Evolutionary conservation across 2,888 invertebrate species (phyloP), one percentile per base, ranked within the genome.

Genomic region (Ormyrus labotus): DNA sequence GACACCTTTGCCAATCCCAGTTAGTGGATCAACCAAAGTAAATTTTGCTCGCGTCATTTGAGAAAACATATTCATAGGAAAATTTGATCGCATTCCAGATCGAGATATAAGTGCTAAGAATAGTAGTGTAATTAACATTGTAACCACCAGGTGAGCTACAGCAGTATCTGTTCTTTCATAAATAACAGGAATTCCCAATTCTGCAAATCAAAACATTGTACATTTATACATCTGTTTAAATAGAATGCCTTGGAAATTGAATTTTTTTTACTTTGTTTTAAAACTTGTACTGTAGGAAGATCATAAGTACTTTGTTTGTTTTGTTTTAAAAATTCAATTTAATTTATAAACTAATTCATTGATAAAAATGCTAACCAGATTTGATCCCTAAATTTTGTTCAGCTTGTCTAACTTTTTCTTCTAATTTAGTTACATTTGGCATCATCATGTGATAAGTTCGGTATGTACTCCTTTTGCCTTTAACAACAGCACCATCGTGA

Each of bases 31-130:
- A 0, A 98, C 96, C 53, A 98, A 92, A 0, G 98, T 98, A 88
- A 96, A 98, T 91, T 97, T 97, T 0, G 98, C 98, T 80, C 96
- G 93, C 0, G 95, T 94, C 89, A 97, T 92, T 91, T 96, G 96
- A 64, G 93, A 94, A 95, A 98, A 95, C 55, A 95, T 93, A 85
- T 96, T 96, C 90, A 95, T 95, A 83, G 94, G 95, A 85, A 80
- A 61, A 19, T 72, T 76, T 0, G 5, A 6, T 1, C 34, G 10
- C 2, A 61, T 9, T 13, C 61, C 57, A 2, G 34, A 5, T 72
- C 50, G 9, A 6, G 71, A 47, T 7, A 80, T 5, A 34, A 80
- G 0, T 6, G 51, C 51, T 10, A 75, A 47, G 10, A 81, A 51
- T 19, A 81, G 47, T 19, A 75, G 5, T 5, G 57, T 2, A 5